These are phyloP conservation scores for Neoaliturus tenellus DNA, from an alignment of 2,888 invertebrate genomes.

Conservation along the genomic window DNA sequence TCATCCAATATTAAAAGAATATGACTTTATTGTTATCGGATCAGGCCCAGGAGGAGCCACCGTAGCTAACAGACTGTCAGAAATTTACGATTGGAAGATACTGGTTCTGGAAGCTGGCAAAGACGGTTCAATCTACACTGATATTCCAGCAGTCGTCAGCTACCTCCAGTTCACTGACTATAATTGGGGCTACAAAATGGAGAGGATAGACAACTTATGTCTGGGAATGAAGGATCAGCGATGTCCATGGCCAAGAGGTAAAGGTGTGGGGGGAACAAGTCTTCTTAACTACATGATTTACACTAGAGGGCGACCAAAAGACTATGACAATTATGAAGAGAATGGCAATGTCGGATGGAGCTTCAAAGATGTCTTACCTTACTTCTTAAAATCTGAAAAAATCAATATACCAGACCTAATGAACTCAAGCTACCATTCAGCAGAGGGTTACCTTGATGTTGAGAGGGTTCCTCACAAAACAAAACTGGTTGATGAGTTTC, in stretches of 20 bases:
- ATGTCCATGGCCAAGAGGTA: constrained; percentile 67
- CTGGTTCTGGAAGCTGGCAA: constrained; percentile 80
- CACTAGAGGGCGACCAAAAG: constrained; percentile 67
- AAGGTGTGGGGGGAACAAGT: constrained; percentile 71
- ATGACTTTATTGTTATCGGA: constrained; percentile 73
- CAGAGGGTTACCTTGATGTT: constrained; percentile 81
- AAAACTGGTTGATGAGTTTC: constrained; percentile 79
- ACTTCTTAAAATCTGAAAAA: constrained; percentile 70
- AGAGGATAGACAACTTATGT: constrained; percentile 79
- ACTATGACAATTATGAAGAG: constrained; percentile 67
- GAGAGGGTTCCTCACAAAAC: constrained; percentile 80
- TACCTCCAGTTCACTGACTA: constrained; percentile 78
- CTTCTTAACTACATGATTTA: constrained; percentile 79
- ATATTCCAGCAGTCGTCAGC: constrained; percentile 76
- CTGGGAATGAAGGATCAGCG: constrained; percentile 70
- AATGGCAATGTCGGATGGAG: constrained; percentile 73
- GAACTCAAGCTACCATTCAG: constrained; percentile 76
- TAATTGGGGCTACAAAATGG: constrained; percentile 83
- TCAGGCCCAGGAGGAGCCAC: constrained; percentile 84
- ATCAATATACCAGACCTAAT: constrained; percentile 63
- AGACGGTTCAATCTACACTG: constrained; percentile 75
- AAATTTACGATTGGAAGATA: constrained; percentile 77
- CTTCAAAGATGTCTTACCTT: constrained; percentile 69
- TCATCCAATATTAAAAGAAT: constrained; percentile 63
- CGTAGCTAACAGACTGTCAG: constrained; percentile 81